Evolutionary conservation across 2,888 invertebrate genomes (phyloP), one percentile per base, ranked within the genome.

Genomic region (Reticulitermes lucifugus): DNA sequence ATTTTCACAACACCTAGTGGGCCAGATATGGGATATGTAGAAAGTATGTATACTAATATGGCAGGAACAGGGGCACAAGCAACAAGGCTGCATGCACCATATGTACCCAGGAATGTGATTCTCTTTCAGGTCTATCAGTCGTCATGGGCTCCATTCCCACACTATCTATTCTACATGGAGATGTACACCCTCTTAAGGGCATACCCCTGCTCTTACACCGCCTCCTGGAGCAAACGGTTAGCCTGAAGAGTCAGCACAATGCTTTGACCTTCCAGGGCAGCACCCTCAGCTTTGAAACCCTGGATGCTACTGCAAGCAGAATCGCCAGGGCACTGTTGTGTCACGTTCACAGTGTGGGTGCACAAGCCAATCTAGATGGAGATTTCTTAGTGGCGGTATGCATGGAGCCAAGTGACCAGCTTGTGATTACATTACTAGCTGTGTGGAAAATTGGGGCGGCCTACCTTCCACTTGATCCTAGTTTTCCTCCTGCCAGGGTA

Each of bases 381-480:
- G 95, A 96, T 89, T 94, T 91, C 88, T 94, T 96, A 21, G 92
- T 97, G 0, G 96, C 96, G 0, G 95, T 97, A 0, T 96, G 95
- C 89, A 94, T 97, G 94, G 93, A 94, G 87, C 97, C 97, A 0
- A 94, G 95, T 4, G 95, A 96, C 88, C 93, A 91, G 65, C 89
- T 96, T 85, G 93, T 97, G 14, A 92, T 93, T 55, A 91, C 94
- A 0, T 90, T 98, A 35, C 90, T 97, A 86, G 94, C 96, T 0
- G 94, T 95, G 83, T 94, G 96, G 94, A 97, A 97, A 91, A 92
- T 95, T 0, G 97, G 97, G 0, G 96, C 95, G 25, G 96, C 97
- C 0, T 98, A 98, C 91, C 91, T 97, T 83, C 97, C 98, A 0
- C 92, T 98, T 88, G 97, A 97, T 89, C 94, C 94, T 0, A 91